Evolutionary conservation across 2,888 invertebrate genomes (phyloP), one percentile per base, ranked within the genome.

Genomic region (Cotesia congregata): DNA sequence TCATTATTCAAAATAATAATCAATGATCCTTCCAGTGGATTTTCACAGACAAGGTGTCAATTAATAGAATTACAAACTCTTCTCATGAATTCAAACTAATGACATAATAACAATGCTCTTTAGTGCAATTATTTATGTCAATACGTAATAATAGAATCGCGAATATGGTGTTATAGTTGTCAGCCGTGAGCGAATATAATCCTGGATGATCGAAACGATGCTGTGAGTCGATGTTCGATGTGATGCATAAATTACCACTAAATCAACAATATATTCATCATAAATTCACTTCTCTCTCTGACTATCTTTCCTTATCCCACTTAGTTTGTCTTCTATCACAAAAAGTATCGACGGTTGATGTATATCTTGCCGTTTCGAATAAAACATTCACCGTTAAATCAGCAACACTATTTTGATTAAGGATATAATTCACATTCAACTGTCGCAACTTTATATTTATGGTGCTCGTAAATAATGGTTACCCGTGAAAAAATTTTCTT

Each of bases 221-320:
- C 82, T 79, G 62, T 41, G 67, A 9, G 61, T 50, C 40, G 12
- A 73, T 72, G 64, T 20, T 20, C 15, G 15, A 73, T 69, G 77
- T 77, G 80, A 80, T 81, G 83, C 83, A 83, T 85, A 84, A 84
- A 86, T 86, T 84, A 81, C 83, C 85, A 79, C 80, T 81, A 82
- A 86, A 85, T 86, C 85, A 86, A 86, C 86, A 85, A 86, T 86
- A 86, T 83, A 85, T 86, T 85, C 85, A 86, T 86, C 80, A 59
- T 50, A 3, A 71, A 71, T 38, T 71, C 38, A 30, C 60, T 60
- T 38, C 60, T 39, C 59, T 38, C 1, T 59, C 70, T 60, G 5
- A 6, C 30, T 30, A 30, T 12, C 70, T 60, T 6, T 70, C 30
- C 38, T 30, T 6, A 4, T 15, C 69, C 59, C n/a, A 30, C 17